Evolutionary conservation across 2,888 invertebrate species (phyloP).

Genomic region (Eristalis arbustorum): DNA sequence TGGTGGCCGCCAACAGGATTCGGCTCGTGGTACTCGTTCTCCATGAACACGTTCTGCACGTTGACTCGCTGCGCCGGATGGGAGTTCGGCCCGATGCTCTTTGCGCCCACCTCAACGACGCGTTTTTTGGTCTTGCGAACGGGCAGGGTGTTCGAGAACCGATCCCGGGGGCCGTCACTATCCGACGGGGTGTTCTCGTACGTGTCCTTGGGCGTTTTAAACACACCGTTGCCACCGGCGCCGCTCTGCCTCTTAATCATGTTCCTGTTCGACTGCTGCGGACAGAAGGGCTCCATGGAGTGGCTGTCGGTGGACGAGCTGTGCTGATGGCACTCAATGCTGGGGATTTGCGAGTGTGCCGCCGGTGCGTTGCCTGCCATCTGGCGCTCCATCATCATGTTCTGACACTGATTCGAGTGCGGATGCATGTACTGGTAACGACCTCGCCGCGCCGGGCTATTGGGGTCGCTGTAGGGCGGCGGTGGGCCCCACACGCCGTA

Average conservation of each 20-base stretch:
- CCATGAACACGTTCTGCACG: slow-evolving; percentile 80
- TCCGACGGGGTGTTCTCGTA: slow-evolving; percentile 83
- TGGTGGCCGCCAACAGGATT: slow-evolving; percentile 71
- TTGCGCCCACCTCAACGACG: slow-evolving; percentile 80
- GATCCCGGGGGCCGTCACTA: slow-evolving; percentile 79
- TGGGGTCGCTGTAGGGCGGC: slow-evolving; percentile 92
- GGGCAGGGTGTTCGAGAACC: slow-evolving; percentile 82
- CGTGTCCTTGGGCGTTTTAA: slow-evolving; percentile 80
- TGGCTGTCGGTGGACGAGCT: slow-evolving; percentile 73
- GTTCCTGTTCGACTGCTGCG: slow-evolving; percentile 71
- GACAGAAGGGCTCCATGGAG: slow-evolving; percentile 72
- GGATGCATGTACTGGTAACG: slow-evolving; percentile 77
- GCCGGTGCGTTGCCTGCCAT: slow-evolving; percentile 62
- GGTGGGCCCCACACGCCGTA: slow-evolving; percentile 92
- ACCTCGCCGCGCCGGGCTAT: slow-evolving; percentile 84
- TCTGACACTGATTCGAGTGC: slow-evolving; percentile 72
- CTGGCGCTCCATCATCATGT: slow-evolving; percentile 71
- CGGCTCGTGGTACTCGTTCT: slow-evolving; percentile 78
- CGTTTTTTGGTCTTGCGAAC: slow-evolving; percentile 83
- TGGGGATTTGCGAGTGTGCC: slow-evolving; percentile 68
- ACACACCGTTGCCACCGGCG: slow-evolving; percentile 66
- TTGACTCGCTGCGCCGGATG: slow-evolving; percentile 78
- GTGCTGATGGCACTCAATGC: slow-evolving; percentile 72
- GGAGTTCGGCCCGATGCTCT: slow-evolving; percentile 77
- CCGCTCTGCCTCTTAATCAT: slow-evolving; percentile 77